These are phyloP conservation scores for Drosophila parabipectinata DNA, from an alignment of 1,140 invertebrate species.

Conservation along the genomic window DNA sequence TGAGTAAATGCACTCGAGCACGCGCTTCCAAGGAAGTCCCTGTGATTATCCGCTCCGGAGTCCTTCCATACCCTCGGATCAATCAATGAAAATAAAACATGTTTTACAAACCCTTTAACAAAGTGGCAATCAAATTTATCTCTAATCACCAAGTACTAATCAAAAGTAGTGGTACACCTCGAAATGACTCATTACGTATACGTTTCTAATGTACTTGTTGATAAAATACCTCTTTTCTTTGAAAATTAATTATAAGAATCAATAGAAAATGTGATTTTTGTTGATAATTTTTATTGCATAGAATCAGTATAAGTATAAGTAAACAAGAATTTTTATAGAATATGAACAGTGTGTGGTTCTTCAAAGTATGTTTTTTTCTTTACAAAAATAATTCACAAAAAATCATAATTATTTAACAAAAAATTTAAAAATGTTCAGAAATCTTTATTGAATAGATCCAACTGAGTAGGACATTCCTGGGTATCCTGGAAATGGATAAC, in stretches of 20 bases:
- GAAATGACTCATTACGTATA: not conserved
- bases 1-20: constrained; percentile 76
- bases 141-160: not conserved
- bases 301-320: not conserved
- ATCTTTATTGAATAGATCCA: not conserved
- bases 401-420: no score
- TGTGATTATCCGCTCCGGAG: not conserved
- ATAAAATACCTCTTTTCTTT: not conserved
- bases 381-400: not conserved
- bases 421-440: no score
- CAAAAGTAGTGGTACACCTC: not conserved
- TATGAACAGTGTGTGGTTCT: no score
- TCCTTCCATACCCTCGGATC: constrained; percentile 10
- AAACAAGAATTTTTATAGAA: not conserved
- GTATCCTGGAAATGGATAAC: constrained; percentile 41
- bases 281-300: not conserved
- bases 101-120: not conserved
- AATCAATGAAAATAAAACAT: not conserved
- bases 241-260: not conserved
- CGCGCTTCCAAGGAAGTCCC: constrained; percentile 52
- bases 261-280: not conserved
- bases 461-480: not conserved
- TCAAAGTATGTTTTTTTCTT: no score
- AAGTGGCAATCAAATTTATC: not conserved
- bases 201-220: no score